Conservation (phyloP, 2,888 invertebrate species). For the Drosophila birchii region DNA sequence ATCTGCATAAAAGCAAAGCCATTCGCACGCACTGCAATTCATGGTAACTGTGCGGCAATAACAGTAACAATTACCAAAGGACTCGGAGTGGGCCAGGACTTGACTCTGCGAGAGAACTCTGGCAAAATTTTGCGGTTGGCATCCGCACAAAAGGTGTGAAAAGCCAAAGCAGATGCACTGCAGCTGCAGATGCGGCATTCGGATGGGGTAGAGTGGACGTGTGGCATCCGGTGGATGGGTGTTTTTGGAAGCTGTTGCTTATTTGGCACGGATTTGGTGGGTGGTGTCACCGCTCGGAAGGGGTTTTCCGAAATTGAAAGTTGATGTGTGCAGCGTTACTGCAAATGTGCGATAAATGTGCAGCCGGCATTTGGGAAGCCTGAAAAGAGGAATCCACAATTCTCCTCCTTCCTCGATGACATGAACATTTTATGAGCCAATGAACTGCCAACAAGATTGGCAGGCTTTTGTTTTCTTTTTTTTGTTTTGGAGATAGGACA, state of each 20-base stretch:
- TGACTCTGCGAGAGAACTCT: background rate
- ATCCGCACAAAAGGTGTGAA: conserved; percentile 39
- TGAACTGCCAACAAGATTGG: conserved; percentile 1
- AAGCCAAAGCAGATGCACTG: conserved; percentile 22
- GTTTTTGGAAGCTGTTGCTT: conserved; percentile 37
- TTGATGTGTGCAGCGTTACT: conserved; percentile 23
- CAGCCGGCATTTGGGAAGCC: background rate
- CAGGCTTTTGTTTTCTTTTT: no score
- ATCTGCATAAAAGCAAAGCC: background rate
- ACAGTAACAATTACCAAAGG: conserved; percentile 4
- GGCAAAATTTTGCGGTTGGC: conserved; percentile 19
- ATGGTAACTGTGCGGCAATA: conserved; percentile 4
- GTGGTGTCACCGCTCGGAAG: conserved; percentile 12
- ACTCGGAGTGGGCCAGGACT: background rate
- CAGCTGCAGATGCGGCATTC: background rate
- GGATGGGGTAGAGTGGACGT: background rate
- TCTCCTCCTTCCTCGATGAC: background rate
- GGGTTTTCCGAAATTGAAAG: conserved; percentile 31
- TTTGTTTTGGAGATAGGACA: background rate
- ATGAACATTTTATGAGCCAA: conserved; percentile 16
- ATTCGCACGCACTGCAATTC: conserved; percentile 6
- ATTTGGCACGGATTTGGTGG: conserved; percentile 39
- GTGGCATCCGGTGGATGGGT: conserved; percentile 16
- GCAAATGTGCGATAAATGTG: conserved; percentile 58
- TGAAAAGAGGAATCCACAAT: background rate